Percentiles rank a stretch among this genome's conserved stretches.
These are phyloP conservation scores for Pachycephala philippinensis DNA, from an alignment of 2,113 vertebrate species.

Conservation along the genomic window DNA sequence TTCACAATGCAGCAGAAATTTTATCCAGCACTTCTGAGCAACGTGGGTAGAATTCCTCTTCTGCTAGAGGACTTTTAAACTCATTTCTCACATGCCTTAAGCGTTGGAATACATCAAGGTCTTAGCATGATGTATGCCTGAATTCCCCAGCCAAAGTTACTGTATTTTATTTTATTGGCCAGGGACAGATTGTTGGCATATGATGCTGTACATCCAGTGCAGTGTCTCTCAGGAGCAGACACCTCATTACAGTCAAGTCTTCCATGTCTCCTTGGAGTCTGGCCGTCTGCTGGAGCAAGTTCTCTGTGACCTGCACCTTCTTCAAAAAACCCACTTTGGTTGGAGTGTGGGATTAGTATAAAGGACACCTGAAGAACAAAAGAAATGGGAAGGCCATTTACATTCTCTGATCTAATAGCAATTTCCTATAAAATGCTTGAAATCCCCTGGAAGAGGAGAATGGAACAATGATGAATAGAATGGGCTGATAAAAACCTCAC, in stretches of 20 bases:
- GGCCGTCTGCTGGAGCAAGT: neutral
- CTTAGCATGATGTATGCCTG: neutral
- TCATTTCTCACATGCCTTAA: neutral
- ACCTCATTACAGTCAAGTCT: neutral
- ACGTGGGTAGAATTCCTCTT: neutral
- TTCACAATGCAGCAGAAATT: neutral
- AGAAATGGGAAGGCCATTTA: neutral
- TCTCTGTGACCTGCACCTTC: neutral
- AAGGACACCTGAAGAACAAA: neutral
- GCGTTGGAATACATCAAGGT: neutral
- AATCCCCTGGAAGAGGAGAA: neutral
- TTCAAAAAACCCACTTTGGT: neutral
- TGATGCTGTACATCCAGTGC: neutral
- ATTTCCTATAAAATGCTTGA: neutral
- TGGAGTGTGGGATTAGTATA: neutral
- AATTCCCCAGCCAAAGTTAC: neutral
- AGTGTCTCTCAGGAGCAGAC: neutral
- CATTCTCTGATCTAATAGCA: neutral
- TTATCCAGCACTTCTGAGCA: neutral
- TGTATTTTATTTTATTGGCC: neutral
- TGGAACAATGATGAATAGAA: neutral
- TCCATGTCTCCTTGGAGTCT: neutral
- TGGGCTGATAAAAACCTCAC: neutral
- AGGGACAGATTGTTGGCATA: neutral
- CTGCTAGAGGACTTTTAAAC: neutral